Conservation (phyloP, 2,888 invertebrate genomes). For the Noctua fimbriata region DNA sequence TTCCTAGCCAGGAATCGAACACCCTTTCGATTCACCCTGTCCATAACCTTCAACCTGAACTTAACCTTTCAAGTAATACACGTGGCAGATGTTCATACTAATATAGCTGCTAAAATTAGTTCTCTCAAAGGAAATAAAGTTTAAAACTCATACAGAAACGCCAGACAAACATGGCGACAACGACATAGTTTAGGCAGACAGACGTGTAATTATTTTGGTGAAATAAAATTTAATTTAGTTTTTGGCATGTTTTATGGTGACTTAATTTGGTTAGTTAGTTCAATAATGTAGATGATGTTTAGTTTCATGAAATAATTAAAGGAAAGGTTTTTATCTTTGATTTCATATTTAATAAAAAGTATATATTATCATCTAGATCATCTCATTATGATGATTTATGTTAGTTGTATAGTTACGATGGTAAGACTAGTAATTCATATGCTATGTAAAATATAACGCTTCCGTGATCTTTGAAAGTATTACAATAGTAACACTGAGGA, state of each 20-base stretch:
- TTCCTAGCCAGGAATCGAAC: too few relatives aligned
- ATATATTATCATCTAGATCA: too few relatives aligned
- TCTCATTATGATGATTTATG: too few relatives aligned
- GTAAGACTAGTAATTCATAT: background rate
- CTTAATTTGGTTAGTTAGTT: background rate
- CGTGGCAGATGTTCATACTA: background rate
- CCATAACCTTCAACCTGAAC: too few relatives aligned
- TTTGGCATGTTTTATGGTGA: background rate
- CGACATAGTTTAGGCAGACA: slow-evolving; percentile 31
- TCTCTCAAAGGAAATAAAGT: slow-evolving; percentile 27
- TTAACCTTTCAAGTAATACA: background rate
- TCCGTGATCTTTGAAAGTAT: background rate
- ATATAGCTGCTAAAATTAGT: slow-evolving; percentile 5
- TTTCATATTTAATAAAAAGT: too few relatives aligned
- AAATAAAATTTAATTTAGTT: background rate
- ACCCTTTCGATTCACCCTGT: too few relatives aligned
- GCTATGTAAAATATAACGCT: background rate
- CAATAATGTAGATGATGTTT: background rate
- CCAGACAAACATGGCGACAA: slow-evolving; percentile 32
- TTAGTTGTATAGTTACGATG: too few relatives aligned
- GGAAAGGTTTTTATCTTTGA: too few relatives aligned
- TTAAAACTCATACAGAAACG: slow-evolving; percentile 13
- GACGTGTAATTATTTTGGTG: background rate
- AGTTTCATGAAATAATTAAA: background rate
- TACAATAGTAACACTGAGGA: background rate